Base-by-base conservation (phyloP, 37 sponge, comb jelly and placozoan genomes). In the Eunapius fragilis region DNA sequence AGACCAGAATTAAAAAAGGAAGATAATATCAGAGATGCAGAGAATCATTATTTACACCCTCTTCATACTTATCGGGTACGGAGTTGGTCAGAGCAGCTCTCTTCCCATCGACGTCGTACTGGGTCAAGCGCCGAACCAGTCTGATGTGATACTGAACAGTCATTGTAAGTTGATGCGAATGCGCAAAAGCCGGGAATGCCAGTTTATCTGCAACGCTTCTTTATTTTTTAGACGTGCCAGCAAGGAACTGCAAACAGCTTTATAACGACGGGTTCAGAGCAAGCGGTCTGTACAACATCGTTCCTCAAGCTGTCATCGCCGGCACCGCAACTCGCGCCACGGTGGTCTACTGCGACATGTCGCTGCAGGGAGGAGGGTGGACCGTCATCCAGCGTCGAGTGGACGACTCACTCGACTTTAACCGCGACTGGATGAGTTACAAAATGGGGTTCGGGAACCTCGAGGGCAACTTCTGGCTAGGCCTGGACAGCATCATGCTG, bases 391-490 rank as follows among this genome's bases (percentile, higher is more conserved):
- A 84, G 71, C 74, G 87, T 19, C 37, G 90, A 74, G 45, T 77
- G 2, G 58, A 86, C 37, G 85, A 76, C 23, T 23, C 50, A 0
- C 26, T 45, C 7, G 68, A 90, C 36, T 87, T 92, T 68, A 49
- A 88, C 38, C 45, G 79, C 5, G 68, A 80, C 37, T 81, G 85
- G 85, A 23, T 27, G 19, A 70, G 68, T 4, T 93, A 93, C 73
- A 32, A 70, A 14, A 47, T 34, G 78, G 93, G 93, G 1, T 93
- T 93, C 79, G 93, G 93, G 14, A 50, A 79, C 23, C 82, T 83
- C 71, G 79, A 89, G 32, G 67, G 71, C n/a, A 89, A 86, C 22
- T 93, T 89, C 58, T 93, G 93, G 93, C 80, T 93, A 13, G 93
- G 93, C 14, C 71, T 93, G 83, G 84, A 93, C 23, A 81, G 83